phyloP scores from a whole-genome alignment of 2,113 vertebrate species.

The Alectura lathami region DNA sequence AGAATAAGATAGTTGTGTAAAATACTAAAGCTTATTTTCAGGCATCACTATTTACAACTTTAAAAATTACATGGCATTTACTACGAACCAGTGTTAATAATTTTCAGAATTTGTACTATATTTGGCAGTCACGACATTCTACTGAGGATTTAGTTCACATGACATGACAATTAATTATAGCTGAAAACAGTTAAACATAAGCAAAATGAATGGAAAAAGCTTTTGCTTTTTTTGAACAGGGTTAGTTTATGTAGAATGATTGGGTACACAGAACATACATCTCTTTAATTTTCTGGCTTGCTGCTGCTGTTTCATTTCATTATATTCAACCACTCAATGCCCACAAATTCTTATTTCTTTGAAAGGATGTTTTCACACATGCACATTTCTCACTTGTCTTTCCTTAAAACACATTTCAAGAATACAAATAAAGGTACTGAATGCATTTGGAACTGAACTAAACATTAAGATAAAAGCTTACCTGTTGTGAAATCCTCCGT shows the following conservation, averaged over 20 bases:
- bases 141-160: slow-evolving; percentile 79
- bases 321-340: slow-evolving; percentile 61
- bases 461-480: slow-evolving; percentile 63
- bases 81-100: slow-evolving; percentile 31
- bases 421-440: slow-evolving; percentile 49
- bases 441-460: not conserved
- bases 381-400: slow-evolving; percentile 56
- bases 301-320: slow-evolving; percentile 56
- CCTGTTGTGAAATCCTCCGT: slow-evolving; percentile 45
- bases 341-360: slow-evolving; percentile 57
- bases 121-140: slow-evolving; percentile 63
- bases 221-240: slow-evolving; percentile 64
- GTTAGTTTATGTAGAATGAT: slow-evolving; percentile 82
- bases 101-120: slow-evolving; percentile 25
- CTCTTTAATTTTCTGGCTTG: slow-evolving; percentile 67
- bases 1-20: not conserved
- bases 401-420: slow-evolving; percentile 67
- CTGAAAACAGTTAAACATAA: slow-evolving; percentile 77
- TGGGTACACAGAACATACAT: slow-evolving; percentile 80
- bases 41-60: not conserved
- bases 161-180: slow-evolving; percentile 81
- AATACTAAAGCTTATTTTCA: slow-evolving; percentile 46
- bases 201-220: slow-evolving; percentile 79
- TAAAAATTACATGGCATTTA: slow-evolving; percentile 4
- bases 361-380: slow-evolving; percentile 56